phyloP scores from a whole-genome alignment of 2,888 invertebrate genomes.

The Xylophagus ater region DNA sequence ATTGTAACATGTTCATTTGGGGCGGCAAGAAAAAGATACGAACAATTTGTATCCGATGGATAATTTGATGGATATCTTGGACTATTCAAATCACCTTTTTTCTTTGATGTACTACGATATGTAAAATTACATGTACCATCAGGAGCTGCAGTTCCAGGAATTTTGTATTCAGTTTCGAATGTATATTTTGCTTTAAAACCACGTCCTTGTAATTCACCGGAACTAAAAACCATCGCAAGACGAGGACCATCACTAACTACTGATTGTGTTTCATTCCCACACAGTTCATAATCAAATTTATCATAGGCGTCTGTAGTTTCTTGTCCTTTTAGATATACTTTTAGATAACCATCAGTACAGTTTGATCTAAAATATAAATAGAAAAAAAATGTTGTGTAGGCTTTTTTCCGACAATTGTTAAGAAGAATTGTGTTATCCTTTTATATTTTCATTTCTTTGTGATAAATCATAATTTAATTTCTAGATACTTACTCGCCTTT shows the following conservation, averaged over 20 bases:
- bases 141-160: conserved; percentile 88
- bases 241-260: conserved; percentile 86
- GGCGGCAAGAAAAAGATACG: conserved; percentile 77
- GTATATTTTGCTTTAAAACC: conserved; percentile 64
- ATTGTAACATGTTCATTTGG: conserved; percentile 83
- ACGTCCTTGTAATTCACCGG: conserved; percentile 78
- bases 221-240: conserved; percentile 89
- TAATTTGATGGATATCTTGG: conserved; percentile 95
- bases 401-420: not conserved
- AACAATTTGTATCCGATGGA: conserved; percentile 89
- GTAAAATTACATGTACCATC: conserved; percentile 86
- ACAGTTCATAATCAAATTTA: conserved; percentile 86
- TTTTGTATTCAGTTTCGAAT: conserved; percentile 69
- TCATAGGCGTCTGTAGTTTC: conserved; percentile 87
- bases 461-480: no score
- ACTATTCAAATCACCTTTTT: conserved; percentile 87
- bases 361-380: conserved; percentile 38
- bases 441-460: no score
- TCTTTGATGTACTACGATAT: conserved; percentile 76
- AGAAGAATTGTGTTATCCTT: no score
- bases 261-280: conserved; percentile 73
- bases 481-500: conserved; percentile 73
- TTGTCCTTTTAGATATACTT: conserved; percentile 83
- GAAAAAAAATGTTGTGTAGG: conserved; percentile 1
- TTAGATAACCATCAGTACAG: conserved; percentile 83